Base-by-base conservation (phyloP, 2,888 invertebrate species). In the Cephus sareptanus region DNA sequence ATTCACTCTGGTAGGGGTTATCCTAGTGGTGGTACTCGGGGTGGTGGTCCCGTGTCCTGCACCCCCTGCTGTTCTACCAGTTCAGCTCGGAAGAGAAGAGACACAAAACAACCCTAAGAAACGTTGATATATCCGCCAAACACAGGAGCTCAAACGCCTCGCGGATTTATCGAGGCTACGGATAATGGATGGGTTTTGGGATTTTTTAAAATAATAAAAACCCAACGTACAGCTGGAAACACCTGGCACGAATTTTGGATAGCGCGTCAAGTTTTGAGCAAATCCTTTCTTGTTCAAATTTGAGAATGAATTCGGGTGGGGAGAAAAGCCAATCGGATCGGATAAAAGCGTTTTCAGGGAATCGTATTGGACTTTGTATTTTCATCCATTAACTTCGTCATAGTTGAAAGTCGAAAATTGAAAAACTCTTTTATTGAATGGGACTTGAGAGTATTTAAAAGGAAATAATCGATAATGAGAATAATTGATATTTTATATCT, bases 111-210 rank as follows among this genome's bases (percentile, higher is more conserved):
- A 79, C 75, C 78, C 78, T 82, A 83, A 81, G 81, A 84, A 86
- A 80, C 83, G 82, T 85, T 89, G 89, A 90, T 90, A 89, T 88
- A 90, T 90, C 89, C 88, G 85, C 88, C 90, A 90, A 90, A 90
- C 89, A 90, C 87, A 87, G 88, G 85, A 82, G 83, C 82, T 79
- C 75, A 79, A 81, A 82, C 85, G 82, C 81, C 83, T 80, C 81
- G 79, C 83, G 87, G 90, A 90, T 90, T 90, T 90, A 90, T 89
- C 89, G 87, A 81, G 85, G 85, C 85, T 83, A 79, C 85, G 83
- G 87, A 89, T 90, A 90, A 90, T 89, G 87, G 89, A 90, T 89
- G 88, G 89, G 83, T 82, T 80, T 74, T 69, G 77, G 76, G 77
- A 70, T 76, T 85, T 86, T 86, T 85, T 85, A 86, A 85, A 88